These are phyloP conservation scores for Eledona agricola DNA, from an alignment of 2,888 invertebrate genomes.

Conservation along the genomic window DNA sequence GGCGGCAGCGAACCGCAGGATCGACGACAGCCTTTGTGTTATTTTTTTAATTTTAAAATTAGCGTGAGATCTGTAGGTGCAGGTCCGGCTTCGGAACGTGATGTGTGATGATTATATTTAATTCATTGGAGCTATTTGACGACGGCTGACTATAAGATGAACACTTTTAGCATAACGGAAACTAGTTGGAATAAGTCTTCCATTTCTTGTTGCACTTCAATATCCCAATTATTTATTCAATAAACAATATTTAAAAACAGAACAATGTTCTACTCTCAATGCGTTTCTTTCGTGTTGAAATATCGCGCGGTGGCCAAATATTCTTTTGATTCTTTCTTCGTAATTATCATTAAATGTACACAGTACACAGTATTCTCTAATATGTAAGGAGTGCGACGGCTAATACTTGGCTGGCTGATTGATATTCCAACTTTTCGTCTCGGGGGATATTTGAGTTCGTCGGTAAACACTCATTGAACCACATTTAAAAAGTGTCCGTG, in stretches of 20 bases:
- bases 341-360: constrained; percentile 35
- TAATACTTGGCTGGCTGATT: constrained; percentile 29
- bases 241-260: constrained; percentile 64
- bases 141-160: constrained; percentile 60
- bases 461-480: constrained; percentile 48
- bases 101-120: constrained; percentile 52
- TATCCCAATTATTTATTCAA: constrained; percentile 53
- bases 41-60: no score
- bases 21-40: no score
- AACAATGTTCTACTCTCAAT: constrained; percentile 62
- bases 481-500: constrained; percentile 57
- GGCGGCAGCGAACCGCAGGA: no score
- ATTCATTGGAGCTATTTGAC: constrained; percentile 50
- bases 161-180: constrained; percentile 59
- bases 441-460: constrained; percentile 35
- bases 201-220: constrained; percentile 52
- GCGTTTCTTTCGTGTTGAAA: constrained; percentile 55
- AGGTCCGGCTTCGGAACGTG: constrained; percentile 25
- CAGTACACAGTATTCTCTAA: constrained; percentile 31
- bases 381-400: constrained; percentile 9
- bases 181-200: constrained; percentile 47
- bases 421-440: constrained; percentile 42
- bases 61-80: constrained; percentile 16
- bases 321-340: constrained; percentile 32
- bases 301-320: constrained; percentile 44